A percentile compares a stretch with the other conserved stretches of the same genome.
phyloP scores from a whole-genome alignment of 2,888 invertebrate genomes.

The Calliopum simillimum region DNA sequence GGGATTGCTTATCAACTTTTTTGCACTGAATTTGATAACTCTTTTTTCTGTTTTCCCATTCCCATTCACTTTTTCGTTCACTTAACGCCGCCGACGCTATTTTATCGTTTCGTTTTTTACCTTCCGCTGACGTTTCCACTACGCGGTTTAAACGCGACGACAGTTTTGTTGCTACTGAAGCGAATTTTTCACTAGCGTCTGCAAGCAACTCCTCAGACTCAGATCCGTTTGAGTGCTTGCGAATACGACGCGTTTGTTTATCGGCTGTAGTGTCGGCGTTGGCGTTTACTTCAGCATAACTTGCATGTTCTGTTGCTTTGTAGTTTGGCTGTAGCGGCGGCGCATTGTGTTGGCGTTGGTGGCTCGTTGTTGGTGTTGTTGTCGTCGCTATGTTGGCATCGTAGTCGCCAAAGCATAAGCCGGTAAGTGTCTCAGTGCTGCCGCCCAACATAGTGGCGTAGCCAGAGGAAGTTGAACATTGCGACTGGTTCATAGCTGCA shows the following conservation, averaged over 20 bases:
- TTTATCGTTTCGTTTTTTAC: neutral
- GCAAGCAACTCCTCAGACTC: slow-evolving; percentile 39
- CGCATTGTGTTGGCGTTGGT: slow-evolving; percentile 39
- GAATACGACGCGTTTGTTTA: too few relatives aligned
- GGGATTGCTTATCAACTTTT: neutral
- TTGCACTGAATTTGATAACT: slow-evolving; percentile 9
- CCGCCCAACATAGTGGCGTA: slow-evolving; percentile 56
- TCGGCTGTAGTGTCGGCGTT: slow-evolving; percentile 19
- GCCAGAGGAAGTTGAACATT: slow-evolving; percentile 60
- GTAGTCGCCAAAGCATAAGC: slow-evolving; percentile 40
- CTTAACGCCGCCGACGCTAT: slow-evolving; percentile 9
- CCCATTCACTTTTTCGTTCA: neutral
- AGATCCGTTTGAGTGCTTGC: slow-evolving; percentile 21
- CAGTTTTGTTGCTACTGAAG: slow-evolving; percentile 59
- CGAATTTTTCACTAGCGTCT: slow-evolving; percentile 43
- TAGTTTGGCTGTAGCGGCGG: slow-evolving; percentile 28
- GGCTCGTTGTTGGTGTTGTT: slow-evolving; percentile 43
- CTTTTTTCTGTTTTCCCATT: neutral
- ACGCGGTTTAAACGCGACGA: slow-evolving; percentile 56
- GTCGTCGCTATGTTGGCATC: slow-evolving; percentile 19
- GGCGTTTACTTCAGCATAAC: slow-evolving; percentile 8
- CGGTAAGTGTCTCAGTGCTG: slow-evolving; percentile 58
- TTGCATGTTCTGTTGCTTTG: neutral
- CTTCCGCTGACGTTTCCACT: neutral
- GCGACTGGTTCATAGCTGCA: slow-evolving; percentile 56